A percentile compares a stretch with the other conserved stretches of the same genome.
Evolutionary conservation across 2,888 invertebrate species (phyloP).

Genomic region (Smittia sp.): DNA sequence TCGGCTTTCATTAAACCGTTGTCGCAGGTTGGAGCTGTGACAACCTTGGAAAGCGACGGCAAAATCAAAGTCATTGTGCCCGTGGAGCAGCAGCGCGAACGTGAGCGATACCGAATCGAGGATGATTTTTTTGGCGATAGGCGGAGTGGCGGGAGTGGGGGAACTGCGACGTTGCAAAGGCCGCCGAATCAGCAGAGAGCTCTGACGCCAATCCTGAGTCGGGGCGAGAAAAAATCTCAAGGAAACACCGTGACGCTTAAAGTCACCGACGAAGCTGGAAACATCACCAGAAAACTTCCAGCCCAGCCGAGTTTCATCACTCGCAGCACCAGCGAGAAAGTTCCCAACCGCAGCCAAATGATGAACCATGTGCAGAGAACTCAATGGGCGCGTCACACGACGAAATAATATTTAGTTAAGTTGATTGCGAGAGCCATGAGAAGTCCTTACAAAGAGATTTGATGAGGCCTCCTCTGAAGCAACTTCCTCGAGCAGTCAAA

Average conservation of each 20-base stretch:
- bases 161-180: slow-evolving; percentile 45
- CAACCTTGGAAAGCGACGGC: slow-evolving; percentile 62
- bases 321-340: slow-evolving; percentile 80
- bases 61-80: slow-evolving; percentile 63
- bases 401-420: slow-evolving; percentile 60
- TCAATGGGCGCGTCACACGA: slow-evolving; percentile 84
- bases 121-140: slow-evolving; percentile 50
- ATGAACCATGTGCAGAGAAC: slow-evolving; percentile 79
- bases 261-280: slow-evolving; percentile 57
- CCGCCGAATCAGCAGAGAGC: slow-evolving; percentile 48
- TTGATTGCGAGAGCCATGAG: slow-evolving; percentile 27
- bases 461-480: neutral
- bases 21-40: slow-evolving; percentile 62
- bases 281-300: slow-evolving; percentile 53
- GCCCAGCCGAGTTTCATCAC: slow-evolving; percentile 67
- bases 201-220: slow-evolving; percentile 44
- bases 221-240: slow-evolving; percentile 43
- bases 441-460: slow-evolving; percentile 33
- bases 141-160: slow-evolving; percentile 50
- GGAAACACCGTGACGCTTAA: slow-evolving; percentile 57
- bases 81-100: slow-evolving; percentile 50
- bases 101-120: slow-evolving; percentile 41
- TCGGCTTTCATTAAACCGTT: slow-evolving; percentile 67
- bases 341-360: slow-evolving; percentile 79
- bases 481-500: neutral